Conservation (phyloP, 2,797 vertebrate genomes). For the Rhinella marina region DNA sequence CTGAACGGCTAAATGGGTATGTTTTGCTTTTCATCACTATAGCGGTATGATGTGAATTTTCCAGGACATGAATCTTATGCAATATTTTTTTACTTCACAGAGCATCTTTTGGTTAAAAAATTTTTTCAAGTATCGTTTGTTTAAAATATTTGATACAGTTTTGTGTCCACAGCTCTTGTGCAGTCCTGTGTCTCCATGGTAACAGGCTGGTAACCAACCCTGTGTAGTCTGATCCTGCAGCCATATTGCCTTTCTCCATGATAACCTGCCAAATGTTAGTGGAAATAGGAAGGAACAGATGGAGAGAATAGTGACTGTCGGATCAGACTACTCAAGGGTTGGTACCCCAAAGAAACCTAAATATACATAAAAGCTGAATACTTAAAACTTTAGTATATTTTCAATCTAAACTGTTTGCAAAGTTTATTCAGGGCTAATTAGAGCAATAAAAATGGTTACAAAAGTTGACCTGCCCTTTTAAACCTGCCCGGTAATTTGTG, state of each 20-base stretch:
- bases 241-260: not conserved
- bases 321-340: not conserved
- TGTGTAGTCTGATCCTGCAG: not conserved
- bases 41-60: not conserved
- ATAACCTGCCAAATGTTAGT: not conserved
- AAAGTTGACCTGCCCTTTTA: too few relatives aligned
- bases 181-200: not conserved
- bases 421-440: too few relatives aligned
- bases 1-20: not conserved
- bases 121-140: not conserved
- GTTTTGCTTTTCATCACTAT: constrained; percentile 6
- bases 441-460: too few relatives aligned
- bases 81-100: not conserved
- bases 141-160: not conserved
- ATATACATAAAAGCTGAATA: too few relatives aligned
- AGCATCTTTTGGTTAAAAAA: too few relatives aligned
- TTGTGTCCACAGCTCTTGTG: not conserved
- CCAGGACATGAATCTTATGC: not conserved
- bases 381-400: too few relatives aligned
- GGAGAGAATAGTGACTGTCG: not conserved
- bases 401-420: too few relatives aligned
- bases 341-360: too few relatives aligned
- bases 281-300: not conserved
- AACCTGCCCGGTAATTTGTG: too few relatives aligned
- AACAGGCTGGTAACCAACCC: not conserved